Evolutionary conservation across 2,888 invertebrate species (phyloP).

Genomic region (Cerastoderma edule): DNA sequence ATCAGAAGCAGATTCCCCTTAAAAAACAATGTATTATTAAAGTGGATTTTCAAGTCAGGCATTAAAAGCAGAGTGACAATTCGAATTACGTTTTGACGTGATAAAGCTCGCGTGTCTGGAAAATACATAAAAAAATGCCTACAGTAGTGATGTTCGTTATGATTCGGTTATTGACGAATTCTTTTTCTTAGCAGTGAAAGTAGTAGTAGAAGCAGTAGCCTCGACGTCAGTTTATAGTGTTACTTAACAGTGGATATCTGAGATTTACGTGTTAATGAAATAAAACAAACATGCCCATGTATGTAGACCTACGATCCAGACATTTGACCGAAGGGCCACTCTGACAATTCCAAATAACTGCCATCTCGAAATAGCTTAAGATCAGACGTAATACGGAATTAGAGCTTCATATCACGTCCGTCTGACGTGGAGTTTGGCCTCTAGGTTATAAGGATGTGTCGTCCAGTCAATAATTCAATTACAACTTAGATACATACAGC

Average conservation of each 20-base stretch:
- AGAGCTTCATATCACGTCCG: slow-evolving; percentile 1
- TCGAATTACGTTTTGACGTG: no score
- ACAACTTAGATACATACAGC: background rate
- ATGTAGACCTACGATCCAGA: background rate
- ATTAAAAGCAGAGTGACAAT: background rate
- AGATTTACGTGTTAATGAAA: background rate
- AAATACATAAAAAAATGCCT: no score
- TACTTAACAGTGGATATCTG: no score
- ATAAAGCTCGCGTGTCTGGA: no score
- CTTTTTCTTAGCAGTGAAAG: no score
- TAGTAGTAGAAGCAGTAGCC: no score
- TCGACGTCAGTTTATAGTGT: no score
- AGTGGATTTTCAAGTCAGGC: slow-evolving; percentile 4
- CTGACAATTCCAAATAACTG: background rate
- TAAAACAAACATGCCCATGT: background rate
- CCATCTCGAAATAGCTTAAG: background rate
- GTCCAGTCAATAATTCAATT: background rate
- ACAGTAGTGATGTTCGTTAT: no score
- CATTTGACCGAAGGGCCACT: background rate
- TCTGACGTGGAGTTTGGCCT: background rate
- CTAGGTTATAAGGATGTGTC: background rate
- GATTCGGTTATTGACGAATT: no score
- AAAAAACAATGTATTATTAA: background rate
- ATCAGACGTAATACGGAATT: slow-evolving; percentile 2
- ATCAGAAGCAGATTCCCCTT: background rate